Conservation (phyloP, 1,140 invertebrate genomes). For the Archivesica marissinica region DNA sequence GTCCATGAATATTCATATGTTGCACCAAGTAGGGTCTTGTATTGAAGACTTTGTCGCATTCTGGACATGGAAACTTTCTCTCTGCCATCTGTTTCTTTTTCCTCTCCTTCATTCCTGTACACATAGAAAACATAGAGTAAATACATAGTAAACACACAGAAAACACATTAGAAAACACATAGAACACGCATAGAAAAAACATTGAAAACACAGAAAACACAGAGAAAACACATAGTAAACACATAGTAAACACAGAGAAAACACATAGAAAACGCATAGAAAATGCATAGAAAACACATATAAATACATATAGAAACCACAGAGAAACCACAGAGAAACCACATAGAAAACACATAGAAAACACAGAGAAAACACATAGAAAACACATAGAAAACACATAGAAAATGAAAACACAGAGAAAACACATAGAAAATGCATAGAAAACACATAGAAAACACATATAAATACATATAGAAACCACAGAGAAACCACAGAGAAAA, state of each 20-base stretch:
- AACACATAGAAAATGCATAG: no score
- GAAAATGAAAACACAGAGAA: no score
- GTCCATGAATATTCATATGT: background rate
- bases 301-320: no score
- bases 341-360: background rate
- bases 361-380: no score
- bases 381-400: no score
- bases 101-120: background rate
- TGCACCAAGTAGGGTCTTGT: background rate
- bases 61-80: background rate
- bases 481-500: no score
- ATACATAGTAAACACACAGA: background rate
- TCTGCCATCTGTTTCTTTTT: background rate
- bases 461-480: no score
- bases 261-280: no score
- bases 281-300: no score
- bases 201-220: background rate
- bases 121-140: background rate
- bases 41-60: background rate
- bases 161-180: background rate
- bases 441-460: no score
- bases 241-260: no score
- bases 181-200: background rate
- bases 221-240: no score
- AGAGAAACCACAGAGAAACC: background rate